phyloP scores from a whole-genome alignment of 2,113 vertebrate species.

The Nannobrachium achirus region DNA sequence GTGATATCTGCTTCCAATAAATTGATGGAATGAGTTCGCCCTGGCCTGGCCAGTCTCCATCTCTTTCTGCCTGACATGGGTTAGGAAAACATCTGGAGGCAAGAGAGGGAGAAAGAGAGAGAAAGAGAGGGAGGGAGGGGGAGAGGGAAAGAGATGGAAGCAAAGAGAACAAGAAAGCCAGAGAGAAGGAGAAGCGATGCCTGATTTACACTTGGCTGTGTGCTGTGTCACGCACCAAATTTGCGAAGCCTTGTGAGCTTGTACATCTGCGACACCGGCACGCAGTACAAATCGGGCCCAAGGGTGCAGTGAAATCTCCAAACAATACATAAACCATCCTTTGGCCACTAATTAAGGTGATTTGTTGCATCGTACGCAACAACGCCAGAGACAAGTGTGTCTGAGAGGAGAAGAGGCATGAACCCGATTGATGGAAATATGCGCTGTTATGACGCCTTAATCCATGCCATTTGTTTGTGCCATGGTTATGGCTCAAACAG shows the following conservation, averaged over 20 bases:
- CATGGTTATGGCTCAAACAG: conserved; percentile 17
- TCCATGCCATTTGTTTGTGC: conserved; percentile 49
- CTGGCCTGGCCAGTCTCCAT: conserved; percentile 35
- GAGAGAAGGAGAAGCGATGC: too few species aligned
- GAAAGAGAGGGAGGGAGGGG: conserved; percentile 38
- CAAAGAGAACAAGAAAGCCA: not conserved
- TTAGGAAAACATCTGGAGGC: conserved; percentile 63
- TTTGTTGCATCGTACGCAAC: conserved; percentile 41
- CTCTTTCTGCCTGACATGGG: conserved; percentile 34
- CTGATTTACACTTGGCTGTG: too few species aligned
- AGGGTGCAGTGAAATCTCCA: conserved; percentile 24
- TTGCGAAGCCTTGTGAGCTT: too few species aligned
- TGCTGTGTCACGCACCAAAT: too few species aligned
- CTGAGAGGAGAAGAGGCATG: conserved; percentile 3
- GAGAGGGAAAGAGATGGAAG: conserved; percentile 27
- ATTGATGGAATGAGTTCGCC: conserved; percentile 49
- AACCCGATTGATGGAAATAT: conserved; percentile 10
- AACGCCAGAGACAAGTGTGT: conserved; percentile 23
- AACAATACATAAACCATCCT: conserved; percentile 28
- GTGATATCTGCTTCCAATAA: conserved; percentile 71
- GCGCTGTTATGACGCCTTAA: conserved; percentile 45
- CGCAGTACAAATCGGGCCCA: too few species aligned
- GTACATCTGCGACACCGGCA: too few species aligned
- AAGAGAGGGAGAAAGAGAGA: conserved; percentile 16
- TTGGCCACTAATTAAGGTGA: conserved; percentile 48